Conservation (phyloP, 1,140 invertebrate species). For the Cyclina sinensis region DNA sequence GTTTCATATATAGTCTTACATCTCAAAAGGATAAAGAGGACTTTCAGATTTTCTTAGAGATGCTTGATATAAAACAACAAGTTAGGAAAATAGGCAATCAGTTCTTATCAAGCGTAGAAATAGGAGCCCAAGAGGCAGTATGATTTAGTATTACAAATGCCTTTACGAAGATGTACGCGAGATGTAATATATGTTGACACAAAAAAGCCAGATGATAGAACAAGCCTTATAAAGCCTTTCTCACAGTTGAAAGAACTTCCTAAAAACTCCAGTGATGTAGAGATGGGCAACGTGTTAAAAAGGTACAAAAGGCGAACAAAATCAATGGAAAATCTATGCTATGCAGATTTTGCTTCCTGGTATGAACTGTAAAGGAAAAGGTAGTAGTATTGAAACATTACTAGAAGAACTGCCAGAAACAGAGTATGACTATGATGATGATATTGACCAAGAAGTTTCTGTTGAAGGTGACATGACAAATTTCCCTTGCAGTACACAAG, state of each 20-base stretch:
- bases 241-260: constrained; percentile 49
- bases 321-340: constrained; percentile 45
- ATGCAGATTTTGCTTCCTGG: constrained; percentile 64
- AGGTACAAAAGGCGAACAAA: constrained; percentile 52
- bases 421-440: constrained; percentile 52
- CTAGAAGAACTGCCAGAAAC: constrained; percentile 55
- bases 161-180: constrained; percentile 67
- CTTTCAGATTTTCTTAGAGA: constrained; percentile 67
- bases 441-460: constrained; percentile 13
- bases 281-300: constrained; percentile 40
- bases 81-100: constrained; percentile 51
- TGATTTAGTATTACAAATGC: constrained; percentile 72
- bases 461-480: not conserved
- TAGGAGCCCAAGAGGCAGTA: constrained; percentile 68
- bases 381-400: not conserved
- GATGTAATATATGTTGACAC: constrained; percentile 72
- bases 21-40: constrained; percentile 72
- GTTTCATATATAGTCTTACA: constrained; percentile 73
- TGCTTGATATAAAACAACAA: constrained; percentile 69
- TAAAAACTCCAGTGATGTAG: constrained; percentile 27
- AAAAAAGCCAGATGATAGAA: constrained; percentile 55
- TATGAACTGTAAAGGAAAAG: constrained; percentile 50
- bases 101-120: constrained; percentile 49
- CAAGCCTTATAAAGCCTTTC: constrained; percentile 55
- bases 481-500: constrained; percentile 50